These are phyloP conservation scores for Rhinichthys osculus DNA, from an alignment of 2,797 vertebrate genomes.

Conservation along the genomic window DNA sequence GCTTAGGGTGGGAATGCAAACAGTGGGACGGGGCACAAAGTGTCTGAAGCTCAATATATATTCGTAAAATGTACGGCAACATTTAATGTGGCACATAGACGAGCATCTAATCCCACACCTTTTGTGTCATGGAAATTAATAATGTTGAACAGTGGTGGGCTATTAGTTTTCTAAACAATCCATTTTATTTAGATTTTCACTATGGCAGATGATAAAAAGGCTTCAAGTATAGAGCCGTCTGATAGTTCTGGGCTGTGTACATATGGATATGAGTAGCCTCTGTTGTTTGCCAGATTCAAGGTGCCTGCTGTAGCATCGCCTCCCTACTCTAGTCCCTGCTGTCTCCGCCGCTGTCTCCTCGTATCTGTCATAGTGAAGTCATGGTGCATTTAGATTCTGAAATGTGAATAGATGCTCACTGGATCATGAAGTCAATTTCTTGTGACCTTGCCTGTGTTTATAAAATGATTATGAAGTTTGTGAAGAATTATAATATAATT, in stretches of 20 bases:
- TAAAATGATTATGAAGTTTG: conserved; percentile 32
- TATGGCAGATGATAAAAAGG: not conserved
- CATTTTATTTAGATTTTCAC: conserved; percentile 12
- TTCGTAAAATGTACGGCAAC: not conserved
- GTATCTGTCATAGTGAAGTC: conserved; percentile 48
- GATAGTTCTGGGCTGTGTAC: conserved; percentile 23
- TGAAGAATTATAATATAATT: conserved; percentile 22
- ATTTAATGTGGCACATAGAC: not conserved
- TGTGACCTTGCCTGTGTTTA: conserved; percentile 46
- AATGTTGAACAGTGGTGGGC: not conserved
- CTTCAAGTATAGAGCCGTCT: not conserved
- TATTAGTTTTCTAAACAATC: not conserved
- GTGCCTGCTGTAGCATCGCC: conserved; percentile 30
- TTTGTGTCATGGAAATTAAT: not conserved
- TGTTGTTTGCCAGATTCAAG: conserved; percentile 48
- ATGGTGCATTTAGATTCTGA: conserved; percentile 51
- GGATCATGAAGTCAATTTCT: conserved; percentile 49
- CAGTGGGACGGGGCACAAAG: not conserved
- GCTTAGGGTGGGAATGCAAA: not conserved
- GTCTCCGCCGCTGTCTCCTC: conserved; percentile 28
- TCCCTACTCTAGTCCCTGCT: conserved; percentile 36
- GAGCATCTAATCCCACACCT: not conserved
- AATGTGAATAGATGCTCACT: conserved; percentile 48
- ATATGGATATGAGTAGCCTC: conserved; percentile 32
- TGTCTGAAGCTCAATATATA: not conserved